Percentiles rank a stretch among this genome's conserved stretches.
Conservation (phyloP, 1,140 invertebrate species). For the Heliconius eleuchia region DNA sequence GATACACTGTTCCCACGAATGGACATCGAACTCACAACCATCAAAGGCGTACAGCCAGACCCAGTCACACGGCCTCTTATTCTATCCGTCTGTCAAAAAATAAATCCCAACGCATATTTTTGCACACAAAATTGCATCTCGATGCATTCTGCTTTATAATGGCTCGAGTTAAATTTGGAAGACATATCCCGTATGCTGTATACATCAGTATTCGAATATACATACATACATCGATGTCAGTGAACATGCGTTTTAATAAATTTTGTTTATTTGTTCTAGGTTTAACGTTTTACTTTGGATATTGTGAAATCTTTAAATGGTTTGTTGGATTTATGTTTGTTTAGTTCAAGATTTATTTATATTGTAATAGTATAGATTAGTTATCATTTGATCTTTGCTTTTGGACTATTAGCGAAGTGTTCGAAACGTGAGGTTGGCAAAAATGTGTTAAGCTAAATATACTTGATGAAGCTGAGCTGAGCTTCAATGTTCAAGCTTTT, state of each 20-base stretch:
- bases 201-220: constrained; percentile 37
- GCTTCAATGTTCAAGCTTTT: no score
- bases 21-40: no score
- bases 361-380: neutral
- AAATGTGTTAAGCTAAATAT: no score
- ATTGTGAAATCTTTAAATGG: constrained; percentile 26
- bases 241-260: constrained; percentile 45
- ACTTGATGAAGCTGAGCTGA: no score
- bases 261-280: constrained; percentile 43
- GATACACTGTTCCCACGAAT: no score
- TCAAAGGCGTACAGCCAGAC: no score
- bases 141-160: constrained; percentile 60
- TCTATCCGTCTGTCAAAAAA: no score
- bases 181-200: constrained; percentile 51
- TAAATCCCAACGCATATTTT: constrained; percentile 37
- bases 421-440: no score
- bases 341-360: neutral
- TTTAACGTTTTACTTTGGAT: constrained; percentile 23
- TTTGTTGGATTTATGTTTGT: neutral
- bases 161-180: constrained; percentile 67
- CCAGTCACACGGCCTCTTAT: no score
- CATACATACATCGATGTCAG: neutral
- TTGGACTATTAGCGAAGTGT: no score
- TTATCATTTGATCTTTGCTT: neutral
- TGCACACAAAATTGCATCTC: constrained; percentile 44